Conservation (phyloP, 2,888 invertebrate species). For the Drosophila prolongata region DNA sequence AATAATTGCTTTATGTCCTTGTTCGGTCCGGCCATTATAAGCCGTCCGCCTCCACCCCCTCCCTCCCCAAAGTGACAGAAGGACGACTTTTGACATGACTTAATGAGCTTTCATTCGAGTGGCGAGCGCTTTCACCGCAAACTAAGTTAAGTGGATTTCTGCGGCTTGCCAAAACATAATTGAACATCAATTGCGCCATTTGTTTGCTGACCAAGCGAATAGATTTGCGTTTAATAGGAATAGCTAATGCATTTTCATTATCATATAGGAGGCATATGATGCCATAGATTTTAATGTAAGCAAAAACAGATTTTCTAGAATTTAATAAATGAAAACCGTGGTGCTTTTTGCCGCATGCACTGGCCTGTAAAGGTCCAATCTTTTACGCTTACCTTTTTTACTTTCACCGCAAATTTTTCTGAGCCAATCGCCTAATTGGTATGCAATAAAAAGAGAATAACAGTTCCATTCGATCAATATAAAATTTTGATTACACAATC, state of each 20-base stretch:
- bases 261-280: neutral
- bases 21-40: slow-evolving; percentile 56
- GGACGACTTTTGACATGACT: slow-evolving; percentile 44
- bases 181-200: slow-evolving; percentile 59
- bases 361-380: too few relatives aligned
- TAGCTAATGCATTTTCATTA: neutral
- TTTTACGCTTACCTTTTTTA: too few relatives aligned
- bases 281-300: too few relatives aligned
- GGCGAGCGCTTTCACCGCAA: slow-evolving; percentile 47
- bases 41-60: slow-evolving; percentile 2
- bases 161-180: slow-evolving; percentile 53
- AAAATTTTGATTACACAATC: too few relatives aligned
- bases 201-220: slow-evolving; percentile 23
- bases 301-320: too few relatives aligned
- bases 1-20: slow-evolving; percentile 74
- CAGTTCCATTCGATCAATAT: too few relatives aligned
- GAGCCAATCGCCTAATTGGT: too few relatives aligned
- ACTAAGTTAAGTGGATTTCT: slow-evolving; percentile 37
- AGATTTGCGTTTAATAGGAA: slow-evolving; percentile 3
- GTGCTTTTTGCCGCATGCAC: too few relatives aligned
- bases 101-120: slow-evolving; percentile 61
- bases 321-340: too few relatives aligned
- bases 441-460: too few relatives aligned
- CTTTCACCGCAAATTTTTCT: too few relatives aligned
- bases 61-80: slow-evolving; percentile 8